Evolutionary conservation across 2,113 vertebrate genomes (phyloP), one percentile per base, ranked within the genome.

Genomic region (Naja naja): DNA sequence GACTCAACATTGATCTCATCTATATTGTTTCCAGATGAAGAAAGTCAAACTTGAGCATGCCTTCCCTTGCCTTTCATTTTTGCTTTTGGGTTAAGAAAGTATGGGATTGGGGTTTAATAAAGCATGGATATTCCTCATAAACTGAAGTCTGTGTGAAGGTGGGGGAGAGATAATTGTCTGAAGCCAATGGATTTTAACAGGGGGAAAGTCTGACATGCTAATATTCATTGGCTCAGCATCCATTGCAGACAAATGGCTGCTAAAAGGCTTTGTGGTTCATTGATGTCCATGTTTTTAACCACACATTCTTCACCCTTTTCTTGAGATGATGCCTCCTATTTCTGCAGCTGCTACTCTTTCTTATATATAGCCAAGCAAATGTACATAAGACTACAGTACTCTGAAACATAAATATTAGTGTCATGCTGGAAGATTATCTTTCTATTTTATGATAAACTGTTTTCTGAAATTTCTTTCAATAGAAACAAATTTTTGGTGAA

Each of bases 221-320:
- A 12, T 96, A 96, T 94, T 96, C 97, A 97, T 98, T 98, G 97
- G 97, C 93, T 98, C 97, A 97, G 97, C 97, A 97, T 96, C 96
- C 93, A 91, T 97, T n/a, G 88, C 97, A 97, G 97, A 98, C 98
- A 98, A 97, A 98, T 98, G 98, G 97, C 97, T 85, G 94, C 96
- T 98, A 98, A 98, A 98, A 98, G 97, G 97, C 97, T 98, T 97
- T 98, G 98, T 98, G 98, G 97, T 98, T 98, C 97, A 93, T 93
- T 97, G 97, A 97, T 97, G 97, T 96, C 96, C 96, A 47, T 92
- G 94, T 74, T 95, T 88, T 95, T 95, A 95, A 97, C 97, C 97
- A 97, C 97, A 97, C 45, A 94, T 96, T 94, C 97, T 95, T 98
- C 96, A 97, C 96, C 94, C 94, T 92, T 53, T 95, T 96, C 97